Conservation (phyloP, 2,888 invertebrate genomes). For the Hypomecis punctinalis region DNA sequence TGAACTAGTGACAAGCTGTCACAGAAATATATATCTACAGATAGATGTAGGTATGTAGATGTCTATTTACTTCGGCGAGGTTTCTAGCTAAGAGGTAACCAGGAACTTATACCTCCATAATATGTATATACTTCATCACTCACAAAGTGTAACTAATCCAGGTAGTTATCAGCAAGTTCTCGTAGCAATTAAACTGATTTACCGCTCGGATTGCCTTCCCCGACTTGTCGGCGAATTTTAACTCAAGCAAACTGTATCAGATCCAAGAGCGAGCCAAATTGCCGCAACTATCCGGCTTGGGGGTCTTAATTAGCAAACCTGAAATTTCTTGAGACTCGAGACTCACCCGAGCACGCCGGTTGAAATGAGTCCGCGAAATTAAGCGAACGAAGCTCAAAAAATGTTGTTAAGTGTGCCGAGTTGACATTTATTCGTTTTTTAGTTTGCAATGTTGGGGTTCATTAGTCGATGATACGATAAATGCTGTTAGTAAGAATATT, state of each 20-base stretch:
- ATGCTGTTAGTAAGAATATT: too few species aligned
- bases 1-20: neutral
- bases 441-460: neutral
- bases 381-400: constrained; percentile 10
- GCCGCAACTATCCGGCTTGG: constrained; percentile 40
- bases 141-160: constrained; percentile 48
- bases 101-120: neutral
- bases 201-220: constrained; percentile 57
- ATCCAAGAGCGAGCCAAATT: constrained; percentile 49
- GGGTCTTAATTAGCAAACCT: constrained; percentile 44
- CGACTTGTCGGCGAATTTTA: constrained; percentile 58
- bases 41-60: too few species aligned
- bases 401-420: constrained; percentile 16
- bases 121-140: constrained; percentile 23
- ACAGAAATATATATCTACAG: neutral
- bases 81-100: neutral
- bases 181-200: constrained; percentile 72
- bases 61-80: neutral
- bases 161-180: constrained; percentile 46
- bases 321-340: constrained; percentile 40
- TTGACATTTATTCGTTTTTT: constrained; percentile 9
- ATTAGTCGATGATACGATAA: neutral
- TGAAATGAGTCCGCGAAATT: constrained; percentile 19
- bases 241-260: constrained; percentile 58
- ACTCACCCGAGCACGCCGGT: constrained; percentile 2